Evolutionary conservation across 2,113 vertebrate species (phyloP), one percentile per base, ranked within the genome.

Genomic region (Furnarius figulus): DNA sequence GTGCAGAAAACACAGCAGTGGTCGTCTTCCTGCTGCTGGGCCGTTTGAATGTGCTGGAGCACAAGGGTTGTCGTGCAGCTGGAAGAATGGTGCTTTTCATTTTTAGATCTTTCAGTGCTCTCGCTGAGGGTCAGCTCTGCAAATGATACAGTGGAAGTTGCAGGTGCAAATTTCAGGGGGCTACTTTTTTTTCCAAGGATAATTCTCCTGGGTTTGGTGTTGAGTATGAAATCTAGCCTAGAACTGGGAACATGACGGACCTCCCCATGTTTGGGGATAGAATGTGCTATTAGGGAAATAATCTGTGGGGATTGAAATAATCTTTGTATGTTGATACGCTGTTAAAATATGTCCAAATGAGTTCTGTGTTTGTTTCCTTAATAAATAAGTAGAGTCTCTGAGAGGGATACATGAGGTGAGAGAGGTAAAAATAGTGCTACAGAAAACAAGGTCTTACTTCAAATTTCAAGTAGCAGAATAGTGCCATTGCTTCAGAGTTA

Each of bases 401-500:
- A 42, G 62, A 73, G 76, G 80, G 37, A 53, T 76, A 73, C 0
- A 0, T 91, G 67, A 91, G 78, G 82, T 85, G 74, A 85, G 75
- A 50, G 58, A 74, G 59, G 87, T 94, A 90, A 97, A 95, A 96
- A 73, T 59, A 93, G 78, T 67, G 55, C 78, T 77, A 21, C 22
- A 71, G 87, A 85, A 91, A 93, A 63, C 53, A 82, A 0, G 0
- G 42, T 71, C 30, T 93, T 70, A 50, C 65, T 95, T 95, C 42
- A 70, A 40, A 82, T 88, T 85, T 50, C 49, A 63, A 73, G 47
- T 74, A 90, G 85, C 55, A 77, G 71, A 94, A 31, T 86, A 78
- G 88, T 74, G 70, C 65, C 42, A 25, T 79, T 86, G 73, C 95
- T 95, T 83, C 65, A 31, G 23, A 2, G 1, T 89, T 95, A 44